Evolutionary conservation across 2,797 vertebrate species (phyloP).

Genomic region (Dicrostonyx torquatus): DNA sequence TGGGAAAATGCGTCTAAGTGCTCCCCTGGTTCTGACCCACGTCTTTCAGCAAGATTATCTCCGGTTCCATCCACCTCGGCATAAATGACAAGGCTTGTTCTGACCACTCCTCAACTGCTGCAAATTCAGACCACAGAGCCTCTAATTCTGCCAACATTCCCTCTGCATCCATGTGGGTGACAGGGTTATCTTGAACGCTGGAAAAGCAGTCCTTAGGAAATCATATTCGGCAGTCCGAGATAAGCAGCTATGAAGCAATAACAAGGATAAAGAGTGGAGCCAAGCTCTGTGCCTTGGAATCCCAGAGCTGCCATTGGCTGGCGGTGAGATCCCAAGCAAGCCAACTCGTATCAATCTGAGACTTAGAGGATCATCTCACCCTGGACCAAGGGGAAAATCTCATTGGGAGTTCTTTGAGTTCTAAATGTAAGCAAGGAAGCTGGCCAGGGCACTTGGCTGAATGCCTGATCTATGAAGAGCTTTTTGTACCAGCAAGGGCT

Average conservation of each 20-base stretch:
- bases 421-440: neutral
- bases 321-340: neutral
- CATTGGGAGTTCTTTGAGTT: neutral
- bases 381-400: neutral
- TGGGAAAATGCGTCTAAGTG: neutral
- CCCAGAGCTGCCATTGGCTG: neutral
- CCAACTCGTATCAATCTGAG: neutral
- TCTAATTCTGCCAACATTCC: neutral
- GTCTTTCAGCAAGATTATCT: neutral
- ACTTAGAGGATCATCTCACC: neutral
- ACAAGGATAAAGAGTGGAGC: neutral
- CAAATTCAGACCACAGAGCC: neutral
- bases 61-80: neutral
- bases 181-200: constrained; percentile 46
- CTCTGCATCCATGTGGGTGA: neutral
- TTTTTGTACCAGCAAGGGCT: neutral
- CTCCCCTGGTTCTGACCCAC: neutral
- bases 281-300: neutral
- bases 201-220: constrained; percentile 44
- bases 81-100: neutral
- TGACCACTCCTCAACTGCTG: neutral
- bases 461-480: neutral
- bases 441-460: neutral
- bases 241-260: neutral
- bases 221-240: neutral